Evolutionary conservation across 2,888 invertebrate genomes (phyloP).

Genomic region (Acrobasis repandana): DNA sequence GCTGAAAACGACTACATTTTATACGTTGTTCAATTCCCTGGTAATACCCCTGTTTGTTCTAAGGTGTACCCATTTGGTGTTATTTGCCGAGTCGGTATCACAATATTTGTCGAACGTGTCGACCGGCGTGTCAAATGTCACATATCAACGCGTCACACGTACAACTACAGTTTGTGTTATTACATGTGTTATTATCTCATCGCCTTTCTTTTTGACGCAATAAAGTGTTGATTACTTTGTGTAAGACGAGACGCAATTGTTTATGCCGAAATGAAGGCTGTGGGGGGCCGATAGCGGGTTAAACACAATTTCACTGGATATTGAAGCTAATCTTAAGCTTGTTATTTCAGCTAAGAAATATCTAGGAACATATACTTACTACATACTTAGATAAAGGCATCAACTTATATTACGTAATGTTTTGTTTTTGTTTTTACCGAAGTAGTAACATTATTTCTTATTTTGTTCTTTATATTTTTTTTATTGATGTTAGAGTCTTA

Average conservation of each 20-base stretch:
- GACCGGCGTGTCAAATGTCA: conserved; percentile 69
- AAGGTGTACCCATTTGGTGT: conserved; percentile 58
- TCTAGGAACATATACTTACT: not conserved
- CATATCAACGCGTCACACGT: conserved; percentile 78
- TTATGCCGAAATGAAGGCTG: conserved; percentile 59
- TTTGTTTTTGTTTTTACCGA: too few species aligned
- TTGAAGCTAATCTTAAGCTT: conserved; percentile 24
- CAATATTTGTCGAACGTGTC: conserved; percentile 82
- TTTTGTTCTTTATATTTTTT: too few species aligned
- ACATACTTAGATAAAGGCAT: not conserved
- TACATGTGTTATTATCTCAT: conserved; percentile 73
- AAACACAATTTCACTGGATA: conserved; percentile 28
- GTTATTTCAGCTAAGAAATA: conserved; percentile 8
- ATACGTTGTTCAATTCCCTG: conserved; percentile 65
- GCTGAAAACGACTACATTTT: conserved; percentile 66
- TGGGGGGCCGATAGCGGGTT: conserved; percentile 67
- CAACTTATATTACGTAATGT: not conserved
- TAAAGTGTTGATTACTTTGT: conserved; percentile 74
- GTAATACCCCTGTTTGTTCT: conserved; percentile 67
- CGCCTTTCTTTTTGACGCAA: conserved; percentile 70
- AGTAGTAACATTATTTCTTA: too few species aligned
- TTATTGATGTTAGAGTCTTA: too few species aligned
- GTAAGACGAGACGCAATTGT: conserved; percentile 57
- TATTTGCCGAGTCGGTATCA: conserved; percentile 74
- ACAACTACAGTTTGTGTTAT: conserved; percentile 69